These are phyloP conservation scores for Papilio gigon DNA, from an alignment of 2,888 invertebrate genomes.

Conservation along the genomic window DNA sequence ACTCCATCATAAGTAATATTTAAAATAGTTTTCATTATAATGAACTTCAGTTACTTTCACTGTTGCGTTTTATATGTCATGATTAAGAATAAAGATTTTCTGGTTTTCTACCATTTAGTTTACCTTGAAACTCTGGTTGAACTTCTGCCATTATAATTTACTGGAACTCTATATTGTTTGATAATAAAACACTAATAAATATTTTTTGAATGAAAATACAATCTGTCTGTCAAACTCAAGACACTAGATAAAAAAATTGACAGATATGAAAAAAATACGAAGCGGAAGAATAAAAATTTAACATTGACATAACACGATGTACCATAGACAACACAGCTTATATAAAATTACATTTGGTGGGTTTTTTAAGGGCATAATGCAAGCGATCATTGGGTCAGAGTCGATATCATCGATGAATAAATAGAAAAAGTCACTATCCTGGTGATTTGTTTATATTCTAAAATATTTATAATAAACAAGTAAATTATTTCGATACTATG, in stretches of 20 bases:
- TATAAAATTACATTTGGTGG: not conserved
- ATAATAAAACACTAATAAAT: not conserved
- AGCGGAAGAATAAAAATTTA: not conserved
- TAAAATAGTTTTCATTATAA: not conserved
- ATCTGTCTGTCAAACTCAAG: not conserved
- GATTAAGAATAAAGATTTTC: not conserved
- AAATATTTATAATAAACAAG: too few species aligned
- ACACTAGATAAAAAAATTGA: not conserved
- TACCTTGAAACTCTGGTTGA: conserved; percentile 24
- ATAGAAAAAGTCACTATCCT: too few species aligned
- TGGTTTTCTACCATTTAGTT: not conserved
- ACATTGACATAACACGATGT: not conserved
- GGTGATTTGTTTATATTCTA: too few species aligned
- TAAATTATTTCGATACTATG: too few species aligned
- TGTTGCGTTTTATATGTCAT: not conserved
- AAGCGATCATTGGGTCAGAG: too few species aligned
- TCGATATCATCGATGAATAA: too few species aligned
- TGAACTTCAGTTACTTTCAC: not conserved
- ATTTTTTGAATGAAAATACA: not conserved
- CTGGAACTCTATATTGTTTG: not conserved
- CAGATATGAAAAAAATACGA: not conserved
- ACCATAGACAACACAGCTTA: not conserved
- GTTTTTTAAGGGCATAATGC: too few species aligned
- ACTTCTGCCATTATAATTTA: conserved; percentile 17
- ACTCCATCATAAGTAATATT: not conserved